phyloP scores from a whole-genome alignment of 2,888 invertebrate species.

The Drepana falcataria region DNA sequence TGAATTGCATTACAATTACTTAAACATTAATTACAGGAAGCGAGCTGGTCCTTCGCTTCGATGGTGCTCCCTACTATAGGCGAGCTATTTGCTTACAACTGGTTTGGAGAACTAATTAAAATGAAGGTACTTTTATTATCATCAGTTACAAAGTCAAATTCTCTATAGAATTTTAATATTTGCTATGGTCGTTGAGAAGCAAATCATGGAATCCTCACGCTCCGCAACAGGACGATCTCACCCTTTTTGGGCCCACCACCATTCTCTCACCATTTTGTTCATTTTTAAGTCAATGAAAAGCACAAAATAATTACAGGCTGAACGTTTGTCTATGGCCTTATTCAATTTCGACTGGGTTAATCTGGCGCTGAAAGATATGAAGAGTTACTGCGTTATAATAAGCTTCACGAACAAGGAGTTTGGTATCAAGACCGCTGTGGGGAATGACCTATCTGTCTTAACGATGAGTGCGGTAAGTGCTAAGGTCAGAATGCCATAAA shows the following conservation, averaged over 20 bases:
- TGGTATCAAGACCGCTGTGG: constrained; percentile 43
- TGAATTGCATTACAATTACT: too few relatives aligned
- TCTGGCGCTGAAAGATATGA: constrained; percentile 35
- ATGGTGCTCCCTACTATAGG: constrained; percentile 41
- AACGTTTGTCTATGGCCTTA: constrained; percentile 32
- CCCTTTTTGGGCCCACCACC: too few relatives aligned
- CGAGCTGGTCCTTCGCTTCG: constrained; percentile 41
- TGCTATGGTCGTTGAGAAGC: too few relatives aligned
- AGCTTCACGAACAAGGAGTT: constrained; percentile 44
- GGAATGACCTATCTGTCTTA: constrained; percentile 45
- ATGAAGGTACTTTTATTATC: constrained; percentile 38
- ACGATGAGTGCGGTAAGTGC: constrained; percentile 53
- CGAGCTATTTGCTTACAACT: constrained; percentile 49
- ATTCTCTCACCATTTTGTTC: too few relatives aligned
- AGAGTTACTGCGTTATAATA: constrained; percentile 42
- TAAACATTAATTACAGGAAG: constrained; percentile 39
- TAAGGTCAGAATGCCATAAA: too few relatives aligned
- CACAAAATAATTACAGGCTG: constrained; percentile 26
- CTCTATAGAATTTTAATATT: too few relatives aligned
- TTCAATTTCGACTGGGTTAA: constrained; percentile 50
- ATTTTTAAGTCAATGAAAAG: background rate
- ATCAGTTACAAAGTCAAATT: background rate
- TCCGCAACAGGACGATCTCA: too few relatives aligned
- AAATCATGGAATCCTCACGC: too few relatives aligned
- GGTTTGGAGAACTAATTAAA: constrained; percentile 58